Conservation (phyloP, 2,113 vertebrate genomes). For the Bothrops jararaca region DNA sequence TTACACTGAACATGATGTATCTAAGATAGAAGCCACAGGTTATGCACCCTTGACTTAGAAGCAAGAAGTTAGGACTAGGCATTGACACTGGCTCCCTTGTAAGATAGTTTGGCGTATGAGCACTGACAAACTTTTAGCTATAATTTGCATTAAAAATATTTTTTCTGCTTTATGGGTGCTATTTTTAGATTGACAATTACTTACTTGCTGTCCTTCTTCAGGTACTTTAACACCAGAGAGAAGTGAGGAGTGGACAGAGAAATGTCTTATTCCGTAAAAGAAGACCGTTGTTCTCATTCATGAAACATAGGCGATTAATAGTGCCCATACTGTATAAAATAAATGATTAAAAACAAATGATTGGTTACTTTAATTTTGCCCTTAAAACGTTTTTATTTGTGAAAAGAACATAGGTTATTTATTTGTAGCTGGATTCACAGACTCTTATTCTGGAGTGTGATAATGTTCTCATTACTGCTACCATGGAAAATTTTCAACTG, state of each 20-base stretch:
- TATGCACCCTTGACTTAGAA: too few relatives aligned
- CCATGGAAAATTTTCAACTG: neutral
- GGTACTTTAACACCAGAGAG: neutral
- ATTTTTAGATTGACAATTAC: neutral
- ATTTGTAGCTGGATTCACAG: neutral
- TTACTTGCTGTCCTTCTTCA: too few relatives aligned
- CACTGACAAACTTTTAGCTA: neutral
- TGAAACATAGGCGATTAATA: neutral
- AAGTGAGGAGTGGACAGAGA: neutral
- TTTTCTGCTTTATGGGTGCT: neutral
- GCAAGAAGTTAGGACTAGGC: too few relatives aligned
- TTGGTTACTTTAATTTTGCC: neutral
- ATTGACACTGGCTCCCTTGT: neutral
- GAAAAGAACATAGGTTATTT: neutral
- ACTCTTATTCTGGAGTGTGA: neutral
- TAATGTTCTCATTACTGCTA: neutral
- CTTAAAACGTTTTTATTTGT: fast-evolving
- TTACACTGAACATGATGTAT: too few relatives aligned
- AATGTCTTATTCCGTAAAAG: neutral
- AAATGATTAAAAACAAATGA: conserved; percentile 39
- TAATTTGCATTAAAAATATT: neutral
- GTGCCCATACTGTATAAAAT: neutral
- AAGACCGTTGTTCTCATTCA: neutral
- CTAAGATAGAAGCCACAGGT: too few relatives aligned
- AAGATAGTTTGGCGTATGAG: neutral